Evolutionary conservation across 2,888 invertebrate genomes (phyloP).

Genomic region (Aphodius granarius): DNA sequence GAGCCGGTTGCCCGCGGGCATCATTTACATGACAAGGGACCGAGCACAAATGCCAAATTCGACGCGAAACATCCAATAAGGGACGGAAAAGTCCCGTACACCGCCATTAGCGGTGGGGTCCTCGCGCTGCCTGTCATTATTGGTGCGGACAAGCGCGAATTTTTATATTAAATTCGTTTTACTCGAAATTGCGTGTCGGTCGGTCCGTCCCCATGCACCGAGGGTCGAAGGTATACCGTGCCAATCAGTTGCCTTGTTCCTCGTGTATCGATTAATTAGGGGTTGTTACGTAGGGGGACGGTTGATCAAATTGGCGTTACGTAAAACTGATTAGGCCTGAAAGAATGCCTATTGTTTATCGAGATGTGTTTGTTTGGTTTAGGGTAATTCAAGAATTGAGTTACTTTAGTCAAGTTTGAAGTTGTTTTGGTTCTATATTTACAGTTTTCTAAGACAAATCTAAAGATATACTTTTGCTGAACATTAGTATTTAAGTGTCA

Average conservation of each 20-base stretch:
- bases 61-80: constrained; percentile 50
- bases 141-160: constrained; percentile 35
- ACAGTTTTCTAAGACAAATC: too few species aligned
- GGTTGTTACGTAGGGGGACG: neutral
- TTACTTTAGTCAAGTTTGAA: neutral
- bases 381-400: neutral
- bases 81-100: constrained; percentile 35
- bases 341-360: neutral
- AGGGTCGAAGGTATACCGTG: constrained; percentile 9
- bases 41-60: constrained; percentile 47
- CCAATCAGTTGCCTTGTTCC: constrained; percentile 14
- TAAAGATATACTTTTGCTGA: neutral
- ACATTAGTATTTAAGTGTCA: too few species aligned
- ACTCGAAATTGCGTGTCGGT: constrained; percentile 20
- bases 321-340: neutral
- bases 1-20: constrained; percentile 54
- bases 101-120: constrained; percentile 42
- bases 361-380: neutral
- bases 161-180: constrained; percentile 30
- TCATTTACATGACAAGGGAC: constrained; percentile 62
- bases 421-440: neutral
- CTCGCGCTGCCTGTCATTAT: constrained; percentile 38
- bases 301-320: neutral
- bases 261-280: constrained; percentile 10
- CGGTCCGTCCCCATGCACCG: neutral